Percentiles rank a stretch among this genome's conserved stretches.
These are phyloP conservation scores for Macropus fuliginosus DNA, from an alignment of 2,797 vertebrate genomes.

Conservation along the genomic window DNA sequence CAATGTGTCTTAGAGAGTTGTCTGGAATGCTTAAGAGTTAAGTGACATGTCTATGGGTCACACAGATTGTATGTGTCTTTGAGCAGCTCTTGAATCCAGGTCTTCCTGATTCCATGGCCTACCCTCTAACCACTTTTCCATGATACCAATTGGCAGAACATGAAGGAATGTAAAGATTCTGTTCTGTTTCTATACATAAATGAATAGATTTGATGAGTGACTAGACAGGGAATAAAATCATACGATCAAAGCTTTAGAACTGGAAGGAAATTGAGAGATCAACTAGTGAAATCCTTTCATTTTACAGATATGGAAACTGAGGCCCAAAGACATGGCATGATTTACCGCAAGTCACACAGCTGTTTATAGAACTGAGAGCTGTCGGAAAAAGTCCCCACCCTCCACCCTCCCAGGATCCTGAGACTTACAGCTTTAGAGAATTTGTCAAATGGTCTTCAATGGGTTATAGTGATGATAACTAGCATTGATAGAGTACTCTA, in stretches of 20 bases:
- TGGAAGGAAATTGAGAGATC: neutral
- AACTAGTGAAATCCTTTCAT: neutral
- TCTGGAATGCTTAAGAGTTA: neutral
- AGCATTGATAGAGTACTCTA: neutral
- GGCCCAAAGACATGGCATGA: neutral
- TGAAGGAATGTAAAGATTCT: neutral
- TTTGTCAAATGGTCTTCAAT: neutral
- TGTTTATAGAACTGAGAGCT: neutral
- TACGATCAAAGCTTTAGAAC: neutral
- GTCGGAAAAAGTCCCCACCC: neutral
- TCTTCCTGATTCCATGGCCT: neutral
- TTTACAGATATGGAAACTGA: neutral
- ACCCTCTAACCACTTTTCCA: neutral
- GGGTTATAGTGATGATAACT: neutral
- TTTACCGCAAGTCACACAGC: neutral
- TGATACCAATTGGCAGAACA: neutral
- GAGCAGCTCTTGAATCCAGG: neutral
- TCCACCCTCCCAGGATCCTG: neutral
- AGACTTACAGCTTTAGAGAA: neutral
- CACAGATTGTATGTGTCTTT: neutral
- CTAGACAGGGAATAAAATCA: neutral
- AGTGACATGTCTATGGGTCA: neutral
- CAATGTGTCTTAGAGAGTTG: neutral
- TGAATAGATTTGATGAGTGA: neutral
- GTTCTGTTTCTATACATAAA: neutral